Conservation (phyloP, 2,888 invertebrate species). For the Agonopterix alstromeriana region DNA sequence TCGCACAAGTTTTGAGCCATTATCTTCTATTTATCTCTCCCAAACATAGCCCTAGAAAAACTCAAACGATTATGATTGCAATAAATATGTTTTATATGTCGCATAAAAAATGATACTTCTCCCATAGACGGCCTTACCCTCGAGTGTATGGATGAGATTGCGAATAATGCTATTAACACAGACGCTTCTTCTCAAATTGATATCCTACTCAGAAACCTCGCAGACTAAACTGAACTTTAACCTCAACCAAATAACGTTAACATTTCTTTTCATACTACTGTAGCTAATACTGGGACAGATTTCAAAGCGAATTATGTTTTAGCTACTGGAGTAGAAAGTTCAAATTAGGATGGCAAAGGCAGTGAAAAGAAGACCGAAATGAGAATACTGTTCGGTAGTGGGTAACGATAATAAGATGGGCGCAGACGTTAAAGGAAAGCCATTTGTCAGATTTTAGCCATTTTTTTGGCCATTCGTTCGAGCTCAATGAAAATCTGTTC, state of each 20-base stretch:
- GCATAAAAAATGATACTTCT: constrained; percentile 73
- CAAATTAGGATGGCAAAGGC: constrained; percentile 26
- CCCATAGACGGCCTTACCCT: constrained; percentile 65
- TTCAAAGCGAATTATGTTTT: constrained; percentile 28
- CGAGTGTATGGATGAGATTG: constrained; percentile 77
- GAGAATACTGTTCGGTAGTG: constrained; percentile 72
- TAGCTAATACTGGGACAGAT: constrained; percentile 28
- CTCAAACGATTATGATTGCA: constrained; percentile 71
- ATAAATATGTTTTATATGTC: constrained; percentile 77
- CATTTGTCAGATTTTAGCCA: constrained; percentile 74
- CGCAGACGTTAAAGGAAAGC: constrained; percentile 76
- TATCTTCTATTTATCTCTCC: constrained; percentile 58
- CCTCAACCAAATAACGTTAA: constrained; percentile 19
- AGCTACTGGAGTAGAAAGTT: constrained; percentile 19
- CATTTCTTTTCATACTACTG: constrained; percentile 16
- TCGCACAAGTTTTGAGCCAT: constrained; percentile 22
- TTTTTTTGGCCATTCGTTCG: constrained; percentile 69
- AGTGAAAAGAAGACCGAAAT: constrained; percentile 63
- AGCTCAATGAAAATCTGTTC: constrained; percentile 72
- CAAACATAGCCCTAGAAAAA: constrained; percentile 62
- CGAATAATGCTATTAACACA: constrained; percentile 77
- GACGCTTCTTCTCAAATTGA: constrained; percentile 77
- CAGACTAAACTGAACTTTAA: constrained; percentile 35
- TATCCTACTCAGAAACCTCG: constrained; percentile 45
- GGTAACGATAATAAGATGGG: constrained; percentile 77